Evolutionary conservation across 2,113 vertebrate genomes (phyloP), one percentile per base, ranked within the genome.

Genomic region (Periophthalmodon schlosseri): DNA sequence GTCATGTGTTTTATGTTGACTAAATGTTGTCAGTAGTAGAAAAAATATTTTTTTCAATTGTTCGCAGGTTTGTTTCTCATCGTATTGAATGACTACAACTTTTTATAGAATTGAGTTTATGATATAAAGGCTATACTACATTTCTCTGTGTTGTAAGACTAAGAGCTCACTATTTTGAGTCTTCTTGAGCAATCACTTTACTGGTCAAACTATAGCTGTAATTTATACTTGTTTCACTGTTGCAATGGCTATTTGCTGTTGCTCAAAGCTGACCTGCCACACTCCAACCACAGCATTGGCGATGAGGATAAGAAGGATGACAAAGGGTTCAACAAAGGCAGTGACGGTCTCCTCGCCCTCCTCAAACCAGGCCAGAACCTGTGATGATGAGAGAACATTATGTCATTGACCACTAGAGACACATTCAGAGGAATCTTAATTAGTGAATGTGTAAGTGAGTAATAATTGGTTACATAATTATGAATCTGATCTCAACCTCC

Each of bases 351-450:
- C 96, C 80, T 96, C 96, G 0, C 96, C 96, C 90, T 97, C 96
- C 88, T 97, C 96, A 75, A 97, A 97, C 96, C 95, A 97, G 88
- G 96, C 96, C 93, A 97, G 94, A 69, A 97, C 96, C 96, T 97
- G 88, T 60, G 52, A 68, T 56, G 21, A 74, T 4, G 73, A 56
- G 0, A 15, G 46, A 65, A 73, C 12, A 69, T 9, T 2, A 12
- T 24, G 64, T 73, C 56, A 73, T 65, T 34, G 56, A 6, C 44
- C 21, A 68, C 18, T 54, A 49, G 13, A 47, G n/a, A 46, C 13
- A 15, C 11, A 49, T 1, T 44, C n/a, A 44, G 18, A 67, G 8
- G 10, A 13, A 44, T 39, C n/a, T 67, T 20, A 44, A n/a, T 46
- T 47, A 6, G 20, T 46, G 74, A 9, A 13, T 54, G 18, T 77